Conservation (phyloP, 2,797 vertebrate genomes). For the Crocidura indochinensis region DNA sequence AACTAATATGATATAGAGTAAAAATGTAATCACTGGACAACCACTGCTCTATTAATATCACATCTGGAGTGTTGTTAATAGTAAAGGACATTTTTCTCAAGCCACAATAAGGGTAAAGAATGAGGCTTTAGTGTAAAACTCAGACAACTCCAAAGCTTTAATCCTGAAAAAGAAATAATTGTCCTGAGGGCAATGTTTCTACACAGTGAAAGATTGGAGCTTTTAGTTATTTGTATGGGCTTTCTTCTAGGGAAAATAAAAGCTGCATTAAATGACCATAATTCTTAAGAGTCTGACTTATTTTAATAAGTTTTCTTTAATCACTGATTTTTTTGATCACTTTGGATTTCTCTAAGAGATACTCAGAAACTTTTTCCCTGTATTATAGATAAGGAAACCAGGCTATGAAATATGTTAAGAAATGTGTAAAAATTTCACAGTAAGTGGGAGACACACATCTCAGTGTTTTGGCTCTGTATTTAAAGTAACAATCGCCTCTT, state of each 20-base stretch:
- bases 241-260: not conserved
- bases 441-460: not conserved
- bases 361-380: not conserved
- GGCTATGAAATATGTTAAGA: not conserved
- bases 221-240: not conserved
- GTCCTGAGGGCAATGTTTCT: not conserved
- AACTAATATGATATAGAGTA: not conserved
- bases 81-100: not conserved
- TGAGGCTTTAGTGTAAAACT: not conserved
- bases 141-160: not conserved
- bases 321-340: not conserved
- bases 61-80: too few relatives aligned
- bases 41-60: too few relatives aligned
- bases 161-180: not conserved
- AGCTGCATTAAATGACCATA: not conserved
- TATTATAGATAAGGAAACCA: not conserved
- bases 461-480: not conserved
- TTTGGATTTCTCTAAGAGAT: not conserved
- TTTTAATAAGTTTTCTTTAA: not conserved
- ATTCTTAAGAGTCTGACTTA: not conserved
- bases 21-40: not conserved
- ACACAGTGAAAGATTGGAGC: conserved; percentile 18
- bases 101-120: not conserved
- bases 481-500: not conserved
- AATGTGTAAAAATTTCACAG: not conserved